phyloP scores from a whole-genome alignment of 2,888 invertebrate species.

The Sesia apiformis region DNA sequence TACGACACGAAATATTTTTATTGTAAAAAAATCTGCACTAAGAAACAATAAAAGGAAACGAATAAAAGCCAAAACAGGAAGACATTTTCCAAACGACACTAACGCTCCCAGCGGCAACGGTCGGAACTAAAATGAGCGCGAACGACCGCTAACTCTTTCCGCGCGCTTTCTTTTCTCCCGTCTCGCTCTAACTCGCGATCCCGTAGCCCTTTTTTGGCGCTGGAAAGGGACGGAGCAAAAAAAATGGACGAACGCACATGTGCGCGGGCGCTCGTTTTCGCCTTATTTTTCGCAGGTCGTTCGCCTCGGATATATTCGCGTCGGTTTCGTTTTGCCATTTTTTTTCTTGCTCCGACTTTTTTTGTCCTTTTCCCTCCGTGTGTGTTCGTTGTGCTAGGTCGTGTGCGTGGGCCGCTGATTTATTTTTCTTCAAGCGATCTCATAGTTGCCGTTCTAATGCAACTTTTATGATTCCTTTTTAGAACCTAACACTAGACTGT shows the following conservation, averaged over 20 bases:
- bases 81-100: constrained; percentile 47
- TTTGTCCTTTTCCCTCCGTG: constrained; percentile 40
- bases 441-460: constrained; percentile 11
- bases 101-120: constrained; percentile 49
- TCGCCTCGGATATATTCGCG: constrained; percentile 62
- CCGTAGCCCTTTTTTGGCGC: constrained; percentile 48
- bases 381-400: constrained; percentile 58
- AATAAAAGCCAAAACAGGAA: constrained; percentile 47
- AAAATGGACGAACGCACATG: constrained; percentile 70
- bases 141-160: constrained; percentile 59
- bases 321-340: constrained; percentile 29
- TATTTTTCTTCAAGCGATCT: constrained; percentile 22
- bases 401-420: constrained; percentile 53
- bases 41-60: not conserved
- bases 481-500: too few species aligned
- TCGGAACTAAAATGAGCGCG: constrained; percentile 48
- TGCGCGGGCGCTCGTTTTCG: constrained; percentile 60
- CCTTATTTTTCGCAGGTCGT: constrained; percentile 70
- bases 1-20: too few species aligned
- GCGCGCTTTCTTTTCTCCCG: constrained; percentile 57
- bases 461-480: not conserved
- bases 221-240: constrained; percentile 52
- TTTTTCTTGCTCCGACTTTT: constrained; percentile 28
- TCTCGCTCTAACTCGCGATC: constrained; percentile 36
- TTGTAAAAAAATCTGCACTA: too few species aligned